These are phyloP conservation scores for Neopelma chrysocephalum DNA, from an alignment of 2,797 vertebrate genomes.

Conservation along the genomic window DNA sequence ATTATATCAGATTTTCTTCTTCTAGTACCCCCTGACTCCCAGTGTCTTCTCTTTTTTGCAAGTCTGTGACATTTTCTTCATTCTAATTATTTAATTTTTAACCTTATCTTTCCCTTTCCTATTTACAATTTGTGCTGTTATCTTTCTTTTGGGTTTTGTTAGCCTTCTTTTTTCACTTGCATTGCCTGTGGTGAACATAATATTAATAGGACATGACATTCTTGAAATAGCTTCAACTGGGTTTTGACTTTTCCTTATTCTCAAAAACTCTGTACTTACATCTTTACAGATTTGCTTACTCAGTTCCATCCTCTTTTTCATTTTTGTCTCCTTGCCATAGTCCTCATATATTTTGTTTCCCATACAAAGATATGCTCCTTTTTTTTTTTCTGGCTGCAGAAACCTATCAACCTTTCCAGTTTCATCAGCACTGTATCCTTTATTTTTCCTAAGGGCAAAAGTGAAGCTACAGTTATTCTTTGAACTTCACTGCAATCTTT, in stretches of 20 bases:
- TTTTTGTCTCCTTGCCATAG: not conserved
- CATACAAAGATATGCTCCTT: not conserved
- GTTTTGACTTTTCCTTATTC: not conserved
- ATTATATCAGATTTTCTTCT: not conserved
- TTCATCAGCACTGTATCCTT: not conserved
- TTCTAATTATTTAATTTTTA: not conserved
- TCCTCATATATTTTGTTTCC: not conserved
- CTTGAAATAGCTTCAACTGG: not conserved
- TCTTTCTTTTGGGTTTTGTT: not conserved
- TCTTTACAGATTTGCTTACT: not conserved
- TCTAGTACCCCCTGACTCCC: not conserved
- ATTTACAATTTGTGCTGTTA: not conserved
- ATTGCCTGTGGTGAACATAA: not conserved
- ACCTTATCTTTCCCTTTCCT: not conserved
- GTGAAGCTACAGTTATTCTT: not conserved
- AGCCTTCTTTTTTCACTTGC: not conserved
- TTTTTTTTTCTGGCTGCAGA: not conserved
- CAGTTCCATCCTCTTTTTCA: not conserved
- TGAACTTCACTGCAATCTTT: not conserved
- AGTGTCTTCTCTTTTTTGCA: not conserved
- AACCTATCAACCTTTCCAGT: not conserved
- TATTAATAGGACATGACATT: not conserved
- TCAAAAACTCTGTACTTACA: not conserved
- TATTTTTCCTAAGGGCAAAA: not conserved
- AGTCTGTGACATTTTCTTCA: not conserved